Evolutionary conservation across 1,140 invertebrate genomes (phyloP).

Genomic region (Araneus ventricosus): DNA sequence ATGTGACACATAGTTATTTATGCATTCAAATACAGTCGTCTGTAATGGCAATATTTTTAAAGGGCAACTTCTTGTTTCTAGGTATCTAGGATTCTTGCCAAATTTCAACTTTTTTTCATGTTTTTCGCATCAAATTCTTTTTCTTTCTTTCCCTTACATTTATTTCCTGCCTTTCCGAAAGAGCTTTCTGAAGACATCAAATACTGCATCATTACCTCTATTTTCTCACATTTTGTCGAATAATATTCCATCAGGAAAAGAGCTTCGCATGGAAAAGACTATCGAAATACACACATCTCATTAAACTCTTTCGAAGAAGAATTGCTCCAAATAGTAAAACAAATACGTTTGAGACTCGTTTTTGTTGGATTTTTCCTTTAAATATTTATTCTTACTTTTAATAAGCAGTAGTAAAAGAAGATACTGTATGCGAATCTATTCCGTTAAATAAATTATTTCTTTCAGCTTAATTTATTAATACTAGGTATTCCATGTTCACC

Average conservation of each 20-base stretch:
- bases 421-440: background rate
- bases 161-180: background rate
- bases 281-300: background rate
- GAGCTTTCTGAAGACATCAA: background rate
- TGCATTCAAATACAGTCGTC: background rate
- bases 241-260: background rate
- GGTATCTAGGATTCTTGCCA: background rate
- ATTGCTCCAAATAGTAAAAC: background rate
- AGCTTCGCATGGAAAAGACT: background rate
- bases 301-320: background rate
- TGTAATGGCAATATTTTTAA: background rate
- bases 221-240: background rate
- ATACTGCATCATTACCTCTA: constrained; percentile 22
- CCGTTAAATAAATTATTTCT: background rate
- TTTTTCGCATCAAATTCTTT: background rate
- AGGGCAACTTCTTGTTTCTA: background rate
- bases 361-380: background rate
- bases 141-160: background rate
- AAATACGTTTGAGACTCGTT: background rate
- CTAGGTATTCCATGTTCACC: too few relatives aligned
- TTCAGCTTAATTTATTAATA: background rate
- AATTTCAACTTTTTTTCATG: background rate
- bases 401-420: background rate
- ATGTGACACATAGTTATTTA: background rate
- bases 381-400: background rate